Evolutionary conservation across 2,113 vertebrate genomes (phyloP).

Genomic region (Phaethon lepturus): DNA sequence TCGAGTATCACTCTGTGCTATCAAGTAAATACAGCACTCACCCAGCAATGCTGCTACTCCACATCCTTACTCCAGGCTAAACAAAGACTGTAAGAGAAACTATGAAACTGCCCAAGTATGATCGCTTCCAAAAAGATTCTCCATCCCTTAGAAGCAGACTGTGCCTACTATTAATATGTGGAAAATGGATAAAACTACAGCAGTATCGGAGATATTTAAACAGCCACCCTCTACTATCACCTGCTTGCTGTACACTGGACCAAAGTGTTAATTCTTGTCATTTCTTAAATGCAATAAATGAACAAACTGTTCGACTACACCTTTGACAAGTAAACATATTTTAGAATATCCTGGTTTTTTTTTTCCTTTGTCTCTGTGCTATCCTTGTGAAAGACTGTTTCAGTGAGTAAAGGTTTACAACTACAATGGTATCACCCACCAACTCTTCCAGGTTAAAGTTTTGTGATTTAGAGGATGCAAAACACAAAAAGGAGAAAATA

Average conservation of each 20-base stretch:
- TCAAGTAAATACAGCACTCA: background rate
- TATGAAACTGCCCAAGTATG: background rate
- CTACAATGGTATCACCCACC: background rate
- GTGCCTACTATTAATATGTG: background rate
- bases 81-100: background rate
- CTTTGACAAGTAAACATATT: background rate
- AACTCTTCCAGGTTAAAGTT: background rate
- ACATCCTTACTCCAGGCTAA: background rate
- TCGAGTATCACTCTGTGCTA: background rate
- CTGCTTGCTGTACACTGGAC: background rate
- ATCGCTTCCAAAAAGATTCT: background rate
- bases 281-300: background rate
- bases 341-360: background rate
- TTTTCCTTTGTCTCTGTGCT: background rate
- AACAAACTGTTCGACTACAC: background rate
- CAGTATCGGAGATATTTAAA: background rate
- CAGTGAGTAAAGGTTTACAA: background rate
- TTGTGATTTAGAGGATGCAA: background rate
- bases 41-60: background rate
- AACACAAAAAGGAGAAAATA: background rate
- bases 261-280: background rate
- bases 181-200: background rate
- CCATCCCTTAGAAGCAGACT: background rate
- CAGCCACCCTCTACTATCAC: accelerated
- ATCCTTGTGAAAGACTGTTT: background rate